Base-by-base conservation (phyloP, 1,140 invertebrate genomes). In the Sarcophaga peregrina region DNA sequence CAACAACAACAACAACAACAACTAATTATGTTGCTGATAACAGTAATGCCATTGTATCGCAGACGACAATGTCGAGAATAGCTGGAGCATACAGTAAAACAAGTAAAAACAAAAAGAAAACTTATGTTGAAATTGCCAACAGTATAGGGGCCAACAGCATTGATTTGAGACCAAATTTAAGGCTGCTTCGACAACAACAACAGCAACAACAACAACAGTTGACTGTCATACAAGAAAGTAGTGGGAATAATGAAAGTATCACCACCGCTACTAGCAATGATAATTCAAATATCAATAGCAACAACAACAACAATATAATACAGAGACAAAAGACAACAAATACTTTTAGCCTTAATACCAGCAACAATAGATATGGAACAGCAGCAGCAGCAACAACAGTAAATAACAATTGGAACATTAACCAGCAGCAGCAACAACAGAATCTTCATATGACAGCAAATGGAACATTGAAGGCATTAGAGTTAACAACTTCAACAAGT, bases 401-500 rank as follows among this genome's bases (percentile, higher is more conserved):
- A 50, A 76, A 50, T 15, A 47, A 76, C 74, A 76, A 20, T 45
- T 7, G 74, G 45, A 50, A 45, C 74, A 47, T 11, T 20, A 8
- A n/a, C n/a, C 68, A 13, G 68, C n/a, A 13, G 6, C 25, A 73
- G n/a, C 68, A 73, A 50, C 37, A 76, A 76, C 9, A 76, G 37
- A 37, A 37, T 37, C 37, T 75, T 11, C 37, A 68, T 8, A 52
- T 52, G 13, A 9, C n/a, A 37, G 25, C 25, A 37, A 37, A 37
- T 37, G 25, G 25, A 37, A 37, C 25, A 37, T 37, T 37, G 25
- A 17, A 72, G 37, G 20, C 75, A 78, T 8, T 45, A 47, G 45
- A 20, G 8, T 78, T 78, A 50, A n/a, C 75, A 78, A 78, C 75
- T 25, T 8, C 74, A 76, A 81, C 25, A 17, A 81, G n/a, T 37